Evolutionary conservation across 1,140 invertebrate genomes (phyloP).

Genomic region (Gryllus bimaculatus): DNA sequence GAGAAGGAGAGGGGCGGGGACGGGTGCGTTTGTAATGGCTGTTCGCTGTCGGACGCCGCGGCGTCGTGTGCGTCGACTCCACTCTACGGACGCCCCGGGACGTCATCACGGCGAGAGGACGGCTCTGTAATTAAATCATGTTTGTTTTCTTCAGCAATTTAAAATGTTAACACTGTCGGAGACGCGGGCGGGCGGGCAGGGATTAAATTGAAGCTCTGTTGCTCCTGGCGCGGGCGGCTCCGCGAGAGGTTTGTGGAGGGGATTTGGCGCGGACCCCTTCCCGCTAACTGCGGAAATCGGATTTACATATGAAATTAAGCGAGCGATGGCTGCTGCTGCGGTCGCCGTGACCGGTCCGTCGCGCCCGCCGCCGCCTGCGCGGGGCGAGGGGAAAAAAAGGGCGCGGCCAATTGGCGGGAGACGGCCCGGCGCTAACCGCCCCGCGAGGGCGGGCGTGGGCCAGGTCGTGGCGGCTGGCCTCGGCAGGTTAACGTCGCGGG

Average conservation of each 20-base stretch:
- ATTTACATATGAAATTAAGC: conserved; percentile 6
- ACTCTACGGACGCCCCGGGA: too few species aligned
- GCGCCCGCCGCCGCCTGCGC: too few species aligned
- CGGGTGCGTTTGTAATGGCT: too few species aligned
- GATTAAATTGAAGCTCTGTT: background rate
- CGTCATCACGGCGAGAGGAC: too few species aligned
- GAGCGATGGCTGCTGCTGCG: background rate
- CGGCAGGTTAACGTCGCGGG: too few species aligned
- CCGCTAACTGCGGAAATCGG: background rate
- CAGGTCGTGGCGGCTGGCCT: too few species aligned
- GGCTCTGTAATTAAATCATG: background rate
- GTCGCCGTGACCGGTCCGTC: background rate
- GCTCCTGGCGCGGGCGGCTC: background rate
- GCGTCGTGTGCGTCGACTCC: too few species aligned
- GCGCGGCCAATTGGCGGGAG: background rate
- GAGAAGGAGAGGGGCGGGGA: too few species aligned
- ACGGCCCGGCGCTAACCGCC: background rate
- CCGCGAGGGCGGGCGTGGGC: too few species aligned
- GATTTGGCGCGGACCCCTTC: background rate
- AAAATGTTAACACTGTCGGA: background rate
- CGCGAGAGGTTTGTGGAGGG: background rate
- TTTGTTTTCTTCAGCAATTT: background rate
- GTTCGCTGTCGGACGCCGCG: too few species aligned
- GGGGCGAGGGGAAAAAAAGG: background rate
- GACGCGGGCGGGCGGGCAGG: background rate